A percentile compares a stretch with the other conserved stretches of the same genome.
Evolutionary conservation across 2,797 vertebrate genomes (phyloP).

Genomic region (Chelonia mydas): DNA sequence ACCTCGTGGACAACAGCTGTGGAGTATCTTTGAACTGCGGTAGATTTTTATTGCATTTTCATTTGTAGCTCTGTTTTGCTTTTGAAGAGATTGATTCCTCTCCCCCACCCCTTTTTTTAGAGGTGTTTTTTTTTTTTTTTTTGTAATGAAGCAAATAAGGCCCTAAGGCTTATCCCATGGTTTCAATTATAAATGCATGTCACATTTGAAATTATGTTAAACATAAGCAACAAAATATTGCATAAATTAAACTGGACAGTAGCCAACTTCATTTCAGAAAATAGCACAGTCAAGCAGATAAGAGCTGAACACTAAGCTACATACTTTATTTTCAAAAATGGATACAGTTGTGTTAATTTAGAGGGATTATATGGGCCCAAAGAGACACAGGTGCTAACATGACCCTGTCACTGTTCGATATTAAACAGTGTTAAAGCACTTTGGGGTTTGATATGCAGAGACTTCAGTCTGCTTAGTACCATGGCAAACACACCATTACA

Average conservation of each 20-base stretch:
- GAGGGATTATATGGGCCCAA: neutral
- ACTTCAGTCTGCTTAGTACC: neutral
- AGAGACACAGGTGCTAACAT: neutral
- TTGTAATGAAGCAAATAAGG: slow-evolving; percentile 30
- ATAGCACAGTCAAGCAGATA: slow-evolving; percentile 48
- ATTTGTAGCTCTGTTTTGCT: slow-evolving; percentile 44
- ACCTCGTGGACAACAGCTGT: neutral
- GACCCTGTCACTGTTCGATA: neutral
- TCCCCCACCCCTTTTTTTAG: neutral
- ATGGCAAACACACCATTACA: neutral
- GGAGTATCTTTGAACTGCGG: slow-evolving; percentile 18
- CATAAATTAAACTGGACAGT: slow-evolving; percentile 74
- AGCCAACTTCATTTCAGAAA: slow-evolving; percentile 67
- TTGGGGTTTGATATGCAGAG: neutral
- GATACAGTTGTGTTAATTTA: neutral
- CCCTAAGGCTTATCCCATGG: slow-evolving; percentile 40
- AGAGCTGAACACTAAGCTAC: slow-evolving; percentile 35
- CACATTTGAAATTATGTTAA: slow-evolving; percentile 75
- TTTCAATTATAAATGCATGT: slow-evolving; percentile 69
- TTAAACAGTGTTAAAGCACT: neutral
- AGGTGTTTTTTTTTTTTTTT: slow-evolving; percentile 45
- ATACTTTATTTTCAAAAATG: slow-evolving; percentile 26
- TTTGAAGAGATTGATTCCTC: slow-evolving; percentile 29
- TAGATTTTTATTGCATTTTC: slow-evolving; percentile 59
- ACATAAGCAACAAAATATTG: slow-evolving; percentile 69